Base-by-base conservation (phyloP, 1,140 invertebrate genomes). In the Carcinoscorpius rotundicauda region DNA sequence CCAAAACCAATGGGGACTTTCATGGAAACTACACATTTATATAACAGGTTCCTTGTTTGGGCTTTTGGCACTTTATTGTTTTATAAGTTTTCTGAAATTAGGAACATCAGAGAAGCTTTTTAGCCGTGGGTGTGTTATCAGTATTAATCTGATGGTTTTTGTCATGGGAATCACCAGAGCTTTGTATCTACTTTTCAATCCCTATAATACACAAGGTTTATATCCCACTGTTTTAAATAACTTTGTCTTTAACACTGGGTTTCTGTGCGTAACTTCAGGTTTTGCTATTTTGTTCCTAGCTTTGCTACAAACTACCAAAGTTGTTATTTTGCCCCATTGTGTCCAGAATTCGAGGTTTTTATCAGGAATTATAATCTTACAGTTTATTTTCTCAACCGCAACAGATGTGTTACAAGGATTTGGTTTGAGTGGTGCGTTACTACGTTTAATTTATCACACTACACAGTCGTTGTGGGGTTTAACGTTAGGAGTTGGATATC, bases 21-120 rank as follows among this genome's bases (percentile, higher is more conserved):
- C 89, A 3, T 93, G 90, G 91, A 88, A 90, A 68, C 80, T 93
- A 8, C 90, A 94, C 72, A 86, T 93, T 2, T 94, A 94, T 78
- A 75, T 88, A 8, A 86, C 87, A 0, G 90, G 88, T 0, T 83
- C 86, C 9, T 81, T 90, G 69, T 94, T 93, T 73, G 85, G 87
- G 0, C 76, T 92, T 6, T 77, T 94, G 69, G 87, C 87, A 0
- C 79, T 89, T 3, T 91, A 86, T 73, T 89, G 87, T 2, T 84
- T 92, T 50, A 66, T 75, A 3, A 75, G 72, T 67, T 64, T 77
- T 11, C 49, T 78, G n/a, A 59, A 75, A 9, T 67, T 77, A 48
- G 73, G 71, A 66, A 60, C 70, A 51, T 72, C 72, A 5, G 68
- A 68, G 48, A 71, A 73, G 55, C 66, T 75, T 50, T 65, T 77